phyloP scores from a whole-genome alignment of 2,113 vertebrate genomes.

The Planiliza haematocheilus region DNA sequence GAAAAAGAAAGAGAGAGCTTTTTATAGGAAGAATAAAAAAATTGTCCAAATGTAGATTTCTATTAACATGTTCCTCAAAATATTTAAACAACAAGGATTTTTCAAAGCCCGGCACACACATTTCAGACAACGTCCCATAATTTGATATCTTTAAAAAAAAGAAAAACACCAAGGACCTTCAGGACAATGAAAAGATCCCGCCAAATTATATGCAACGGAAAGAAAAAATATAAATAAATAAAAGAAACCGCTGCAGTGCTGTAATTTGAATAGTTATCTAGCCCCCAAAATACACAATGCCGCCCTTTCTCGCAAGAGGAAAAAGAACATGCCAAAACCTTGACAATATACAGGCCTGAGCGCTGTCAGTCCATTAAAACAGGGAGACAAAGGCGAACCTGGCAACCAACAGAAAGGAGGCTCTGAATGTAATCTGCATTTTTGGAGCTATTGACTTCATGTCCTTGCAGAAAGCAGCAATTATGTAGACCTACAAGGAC shows the following conservation, averaged over 20 bases:
- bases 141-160: too few relatives aligned
- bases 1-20: neutral
- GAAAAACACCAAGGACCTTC: conserved; percentile 13
- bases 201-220: conserved; percentile 4
- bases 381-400: conserved; percentile 28
- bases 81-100: neutral
- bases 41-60: neutral
- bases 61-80: neutral
- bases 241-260: neutral
- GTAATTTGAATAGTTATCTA: conserved; percentile 17
- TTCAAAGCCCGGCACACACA: neutral
- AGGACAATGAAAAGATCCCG: conserved; percentile 14
- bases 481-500: conserved; percentile 1
- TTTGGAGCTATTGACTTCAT: conserved; percentile 15
- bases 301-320: neutral
- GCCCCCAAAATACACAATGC: conserved; percentile 7
- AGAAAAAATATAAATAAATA: neutral
- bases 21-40: conserved; percentile 6
- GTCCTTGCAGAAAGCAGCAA: conserved; percentile 9
- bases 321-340: conserved; percentile 26
- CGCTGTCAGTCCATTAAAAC: conserved; percentile 20
- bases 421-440: conserved; percentile 26
- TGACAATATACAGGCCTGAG: conserved; percentile 21
- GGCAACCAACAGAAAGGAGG: conserved; percentile 28
- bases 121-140: neutral